phyloP scores from a whole-genome alignment of 2,888 invertebrate genomes.

The Microplitis manilae region DNA sequence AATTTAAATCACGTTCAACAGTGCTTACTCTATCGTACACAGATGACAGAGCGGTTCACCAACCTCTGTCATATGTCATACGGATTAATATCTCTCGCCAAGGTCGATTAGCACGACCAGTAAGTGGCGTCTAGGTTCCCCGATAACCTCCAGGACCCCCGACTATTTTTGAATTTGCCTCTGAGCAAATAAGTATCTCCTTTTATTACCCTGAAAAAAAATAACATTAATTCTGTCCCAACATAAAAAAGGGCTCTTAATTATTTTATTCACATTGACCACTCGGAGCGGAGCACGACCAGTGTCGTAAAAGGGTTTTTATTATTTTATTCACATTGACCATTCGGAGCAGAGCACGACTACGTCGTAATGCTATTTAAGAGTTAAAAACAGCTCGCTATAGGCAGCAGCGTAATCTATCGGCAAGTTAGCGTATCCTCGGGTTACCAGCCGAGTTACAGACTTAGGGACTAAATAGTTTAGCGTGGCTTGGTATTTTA shows the following conservation, averaged over 20 bases:
- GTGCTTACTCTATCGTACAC: conserved; percentile 3
- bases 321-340: neutral
- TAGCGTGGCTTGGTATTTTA: neutral
- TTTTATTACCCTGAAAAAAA: neutral
- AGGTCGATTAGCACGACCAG: neutral
- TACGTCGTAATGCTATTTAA: neutral
- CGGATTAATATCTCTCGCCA: conserved; percentile 5
- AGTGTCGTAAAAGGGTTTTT: neutral
- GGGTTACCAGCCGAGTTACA: conserved; percentile 52
- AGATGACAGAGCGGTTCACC: conserved; percentile 3
- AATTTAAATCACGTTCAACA: conserved; percentile 19
- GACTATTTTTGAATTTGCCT: neutral
- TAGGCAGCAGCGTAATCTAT: conserved; percentile 50
- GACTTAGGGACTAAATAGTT: neutral
- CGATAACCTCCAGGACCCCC: neutral
- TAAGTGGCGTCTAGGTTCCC: neutral
- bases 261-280: neutral
- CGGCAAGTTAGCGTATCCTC: conserved; percentile 49
- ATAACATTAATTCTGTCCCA: too few relatives aligned
- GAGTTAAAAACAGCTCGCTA: neutral
- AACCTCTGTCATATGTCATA: conserved; percentile 13
- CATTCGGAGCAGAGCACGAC: neutral
- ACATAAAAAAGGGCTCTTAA: neutral
- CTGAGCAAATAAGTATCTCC: neutral
- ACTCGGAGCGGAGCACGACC: neutral